phyloP scores from a whole-genome alignment of 1,140 invertebrate genomes.

The Caenorhabditis tropicalis region DNA sequence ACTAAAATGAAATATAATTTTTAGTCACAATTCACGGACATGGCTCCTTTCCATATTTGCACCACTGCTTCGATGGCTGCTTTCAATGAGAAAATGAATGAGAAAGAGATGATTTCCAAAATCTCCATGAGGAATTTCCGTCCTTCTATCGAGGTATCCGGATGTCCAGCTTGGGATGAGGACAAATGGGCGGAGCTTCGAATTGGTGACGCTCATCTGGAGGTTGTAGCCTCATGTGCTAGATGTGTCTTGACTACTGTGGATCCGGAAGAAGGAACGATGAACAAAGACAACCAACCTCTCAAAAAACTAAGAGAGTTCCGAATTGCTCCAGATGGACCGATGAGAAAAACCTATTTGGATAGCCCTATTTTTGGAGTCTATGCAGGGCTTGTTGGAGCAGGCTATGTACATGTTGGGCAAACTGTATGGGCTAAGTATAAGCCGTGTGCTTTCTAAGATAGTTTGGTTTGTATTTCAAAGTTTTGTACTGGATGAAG shows the following conservation, averaged over 20 bases:
- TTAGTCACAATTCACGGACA: conserved; percentile 4
- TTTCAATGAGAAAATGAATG: conserved; percentile 13
- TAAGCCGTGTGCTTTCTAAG: conserved; percentile 30
- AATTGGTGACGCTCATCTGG: conserved; percentile 59
- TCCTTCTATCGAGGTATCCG: conserved; percentile 69
- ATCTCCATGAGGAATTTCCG: conserved; percentile 64
- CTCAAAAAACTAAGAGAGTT: conserved; percentile 63
- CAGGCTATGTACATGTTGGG: conserved; percentile 29
- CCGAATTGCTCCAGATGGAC: conserved; percentile 53
- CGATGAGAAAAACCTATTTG: conserved; percentile 10
- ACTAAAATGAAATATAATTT: neutral
- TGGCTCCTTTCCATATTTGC: conserved; percentile 7
- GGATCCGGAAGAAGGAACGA: conserved; percentile 65
- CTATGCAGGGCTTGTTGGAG: neutral
- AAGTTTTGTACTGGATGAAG: too few relatives aligned
- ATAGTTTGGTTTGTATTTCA: too few relatives aligned
- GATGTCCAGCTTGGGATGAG: conserved; percentile 66
- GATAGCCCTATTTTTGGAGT: conserved; percentile 6
- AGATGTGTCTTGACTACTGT: conserved; percentile 68
- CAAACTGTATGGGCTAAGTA: conserved; percentile 33
- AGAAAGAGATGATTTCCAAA: neutral
- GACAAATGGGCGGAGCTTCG: conserved; percentile 60
- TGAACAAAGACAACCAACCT: conserved; percentile 66
- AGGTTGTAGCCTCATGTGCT: conserved; percentile 61
- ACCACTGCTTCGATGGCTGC: neutral